Evolutionary conservation across 2,797 vertebrate genomes (phyloP), one percentile per base, ranked within the genome.

Genomic region (Ptychadena robeensis): DNA sequence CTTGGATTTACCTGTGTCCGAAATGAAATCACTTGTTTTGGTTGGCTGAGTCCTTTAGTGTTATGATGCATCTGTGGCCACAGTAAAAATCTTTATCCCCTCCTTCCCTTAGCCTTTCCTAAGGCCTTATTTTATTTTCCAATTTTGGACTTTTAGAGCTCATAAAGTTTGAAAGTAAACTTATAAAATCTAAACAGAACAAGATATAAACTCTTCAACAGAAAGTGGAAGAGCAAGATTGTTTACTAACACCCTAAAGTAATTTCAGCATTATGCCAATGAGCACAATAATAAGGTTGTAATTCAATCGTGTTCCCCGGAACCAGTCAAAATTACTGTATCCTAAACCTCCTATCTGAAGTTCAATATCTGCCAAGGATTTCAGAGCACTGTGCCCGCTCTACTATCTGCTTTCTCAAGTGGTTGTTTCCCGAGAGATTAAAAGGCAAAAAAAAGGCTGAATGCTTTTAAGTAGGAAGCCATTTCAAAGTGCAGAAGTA

Each of bases 401-500:
- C 72, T 70, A 70, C 82, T 80, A 75, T 85, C 78, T 85, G 34
- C 82, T 80, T 85, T 85, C 82, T 85, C 71, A 80, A 85, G 82
- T 76, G 78, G 71, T 85, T 85, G 72, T 48, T 71, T 85, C 82
- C 78, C 78, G 25, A 37, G 71, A 75, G 82, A 85, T 85, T 75
- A 80, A 71, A 57, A 64, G 82, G 82, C 63, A 40, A 38, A 37
- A 38, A 53, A 68, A 65, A 68, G 78, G 44, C 78, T 80, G 64
- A 67, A 85, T 73, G 82, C 78, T 85, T 85, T 85, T 85, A 85
- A 85, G 78, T 80, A 85, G 82, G 78, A 85, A 85, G 78, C 78
- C 82, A 80, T 85, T 85, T 85, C 38, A 70, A 70, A 85, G 70
- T 75, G 72, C 82, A 80, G 66, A 85, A 80, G 78, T 75, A 80